These are phyloP conservation scores for Spisula solida DNA, from an alignment of 2,888 invertebrate genomes.

Conservation along the genomic window DNA sequence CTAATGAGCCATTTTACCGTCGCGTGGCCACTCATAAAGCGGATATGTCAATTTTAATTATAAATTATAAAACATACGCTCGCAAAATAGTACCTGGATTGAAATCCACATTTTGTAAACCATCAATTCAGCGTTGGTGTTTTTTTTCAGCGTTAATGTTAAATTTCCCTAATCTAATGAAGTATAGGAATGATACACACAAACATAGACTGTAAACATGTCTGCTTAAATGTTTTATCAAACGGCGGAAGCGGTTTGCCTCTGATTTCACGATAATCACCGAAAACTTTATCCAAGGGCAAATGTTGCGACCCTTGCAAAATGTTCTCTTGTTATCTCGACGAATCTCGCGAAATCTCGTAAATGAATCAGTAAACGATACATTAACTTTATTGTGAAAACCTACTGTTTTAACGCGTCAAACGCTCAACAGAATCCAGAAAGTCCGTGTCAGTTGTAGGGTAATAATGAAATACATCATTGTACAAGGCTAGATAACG, in stretches of 20 bases:
- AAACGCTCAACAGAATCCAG: constrained; percentile 18
- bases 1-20: not conserved
- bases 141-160: too few relatives aligned
- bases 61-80: not conserved
- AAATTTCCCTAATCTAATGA: not conserved
- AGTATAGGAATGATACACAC: not conserved
- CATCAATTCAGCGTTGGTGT: too few relatives aligned
- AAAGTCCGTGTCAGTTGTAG: constrained; percentile 34
- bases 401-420: constrained; percentile 40
- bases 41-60: not conserved
- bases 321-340: constrained; percentile 50
- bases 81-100: not conserved
- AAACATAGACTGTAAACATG: constrained; percentile 7
- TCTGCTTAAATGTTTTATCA: constrained; percentile 26
- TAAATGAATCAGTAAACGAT: constrained; percentile 61
- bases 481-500: constrained; percentile 46
- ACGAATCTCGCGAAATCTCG: constrained; percentile 51
- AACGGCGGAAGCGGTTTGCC: constrained; percentile 51
- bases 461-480: constrained; percentile 44
- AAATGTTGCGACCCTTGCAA: constrained; percentile 56
- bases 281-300: constrained; percentile 43
- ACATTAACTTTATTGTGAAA: constrained; percentile 59
- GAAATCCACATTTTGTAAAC: too few relatives aligned
- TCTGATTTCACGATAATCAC: constrained; percentile 65
- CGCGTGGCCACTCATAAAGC: not conserved